Base-by-base conservation (phyloP, 2,888 invertebrate species). In the Hydraecia micacea region DNA sequence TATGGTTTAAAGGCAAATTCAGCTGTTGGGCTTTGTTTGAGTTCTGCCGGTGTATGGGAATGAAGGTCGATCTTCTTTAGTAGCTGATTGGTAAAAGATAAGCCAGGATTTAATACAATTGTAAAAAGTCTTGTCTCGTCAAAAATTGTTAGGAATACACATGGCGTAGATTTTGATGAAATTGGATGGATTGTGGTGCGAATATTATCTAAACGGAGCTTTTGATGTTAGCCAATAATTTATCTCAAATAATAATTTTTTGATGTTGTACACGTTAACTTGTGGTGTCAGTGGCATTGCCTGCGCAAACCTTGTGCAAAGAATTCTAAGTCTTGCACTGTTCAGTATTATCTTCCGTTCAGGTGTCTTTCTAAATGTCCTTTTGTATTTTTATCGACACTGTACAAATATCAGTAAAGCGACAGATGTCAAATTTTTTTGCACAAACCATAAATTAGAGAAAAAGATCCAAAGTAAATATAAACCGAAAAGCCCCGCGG, bases 381-480 rank as follows among this genome's bases (percentile, higher is more conserved):
- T 83, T 88, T 90, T 88, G 84, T 88, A 77, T 75, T 88, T 82
- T 86, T 90, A 90, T 85, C 63, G 81, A 80, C 85, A 84, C 77
- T 83, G 84, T 87, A 85, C 89, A 84, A 86, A 86, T 78, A 86
- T 77, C 72, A 88, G 81, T 79, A 88, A 88, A 87, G 84, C 93
- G 94, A 95, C 96, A 96, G 96, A 96, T 96, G 96, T 95, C 90
- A 90, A 83, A 90, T 92, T 93, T 95, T 95, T 95, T 93, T 87
- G 87, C 88, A 80, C 85, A 89, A 91, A 92, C 93, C 93, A 95
- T 95, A 96, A 95, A 96, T 95, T 95, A 93, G 92, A 94, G 94
- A 95, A 97, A 96, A 96, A 96, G 93, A 95, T 95, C 93, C 93
- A 96, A 96, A 96, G 95, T 95, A 96, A 97, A 97, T 95, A 97